Percentiles rank a stretch among this genome's conserved stretches.
phyloP scores from a whole-genome alignment of 2,888 invertebrate species.

The Lasioglossum calceatum region DNA sequence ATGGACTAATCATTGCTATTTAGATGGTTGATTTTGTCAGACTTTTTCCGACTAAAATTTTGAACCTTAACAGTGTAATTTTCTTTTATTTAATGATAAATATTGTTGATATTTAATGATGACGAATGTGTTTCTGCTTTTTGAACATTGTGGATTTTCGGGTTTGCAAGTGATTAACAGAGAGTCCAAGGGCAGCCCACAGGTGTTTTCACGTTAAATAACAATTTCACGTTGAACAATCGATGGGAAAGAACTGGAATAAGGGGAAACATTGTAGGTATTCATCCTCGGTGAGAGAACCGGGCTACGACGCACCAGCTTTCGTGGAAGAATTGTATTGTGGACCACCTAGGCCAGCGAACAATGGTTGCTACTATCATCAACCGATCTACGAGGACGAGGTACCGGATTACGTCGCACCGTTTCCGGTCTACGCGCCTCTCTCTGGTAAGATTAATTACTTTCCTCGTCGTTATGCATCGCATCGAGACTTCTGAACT shows the following conservation, averaged over 20 bases:
- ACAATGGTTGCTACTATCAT: constrained; percentile 76
- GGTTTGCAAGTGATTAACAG: background rate
- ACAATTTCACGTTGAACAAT: background rate
- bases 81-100: background rate
- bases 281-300: constrained; percentile 75
- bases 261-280: constrained; percentile 50
- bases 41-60: background rate
- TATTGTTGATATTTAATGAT: background rate
- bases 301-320: constrained; percentile 79
- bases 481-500: constrained; percentile 10
- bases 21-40: background rate
- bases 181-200: background rate
- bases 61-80: too few species aligned
- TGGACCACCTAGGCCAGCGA: constrained; percentile 71
- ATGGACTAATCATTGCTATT: background rate
- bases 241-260: constrained; percentile 9
- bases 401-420: constrained; percentile 75
- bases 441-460: constrained; percentile 76
- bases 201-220: background rate
- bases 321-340: constrained; percentile 80
- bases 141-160: background rate
- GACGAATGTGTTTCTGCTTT: background rate
- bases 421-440: constrained; percentile 78
- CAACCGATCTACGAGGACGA: constrained; percentile 81
- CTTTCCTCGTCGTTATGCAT: background rate